phyloP scores from a whole-genome alignment of 2,797 vertebrate species.

The Dendrocincla fuliginosa region DNA sequence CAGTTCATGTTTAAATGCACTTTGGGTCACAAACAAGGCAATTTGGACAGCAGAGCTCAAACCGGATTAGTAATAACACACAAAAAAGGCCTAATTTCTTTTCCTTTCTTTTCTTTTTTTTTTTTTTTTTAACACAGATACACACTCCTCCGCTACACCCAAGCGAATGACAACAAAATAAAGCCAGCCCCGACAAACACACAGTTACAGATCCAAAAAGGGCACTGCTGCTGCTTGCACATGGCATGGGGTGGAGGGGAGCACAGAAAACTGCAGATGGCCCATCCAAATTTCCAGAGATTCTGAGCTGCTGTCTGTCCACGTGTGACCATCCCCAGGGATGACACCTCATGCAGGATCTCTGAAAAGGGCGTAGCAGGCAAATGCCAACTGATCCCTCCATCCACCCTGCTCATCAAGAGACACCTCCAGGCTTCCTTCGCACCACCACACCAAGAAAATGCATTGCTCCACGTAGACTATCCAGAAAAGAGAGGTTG shows the following conservation, averaged over 20 bases:
- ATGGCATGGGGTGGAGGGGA: fast-evolving
- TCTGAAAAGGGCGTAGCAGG: neutral
- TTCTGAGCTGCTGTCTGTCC: neutral
- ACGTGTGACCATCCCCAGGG: fast-evolving
- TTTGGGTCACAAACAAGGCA: constrained; percentile 63
- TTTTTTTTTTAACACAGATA: neutral
- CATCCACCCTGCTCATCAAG: neutral
- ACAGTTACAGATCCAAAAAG: neutral
- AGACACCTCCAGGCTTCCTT: neutral
- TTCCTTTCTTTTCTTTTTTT: neutral
- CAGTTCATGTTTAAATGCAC: constrained; percentile 71
- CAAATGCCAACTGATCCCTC: neutral
- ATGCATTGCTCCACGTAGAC: neutral
- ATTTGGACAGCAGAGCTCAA: constrained; percentile 59
- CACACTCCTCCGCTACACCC: neutral
- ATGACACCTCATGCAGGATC: neutral
- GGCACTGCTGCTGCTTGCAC: fast-evolving
- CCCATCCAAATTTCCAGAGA: neutral
- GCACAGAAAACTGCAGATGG: fast-evolving
- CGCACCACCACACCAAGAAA: neutral
- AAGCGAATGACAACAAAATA: neutral
- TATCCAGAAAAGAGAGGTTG: neutral
- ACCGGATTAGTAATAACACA: constrained; percentile 35
- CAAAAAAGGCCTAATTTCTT: neutral
- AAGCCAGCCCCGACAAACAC: neutral